phyloP scores from a whole-genome alignment of 2,888 invertebrate species.

The Hemistola chrysoprasaria region DNA sequence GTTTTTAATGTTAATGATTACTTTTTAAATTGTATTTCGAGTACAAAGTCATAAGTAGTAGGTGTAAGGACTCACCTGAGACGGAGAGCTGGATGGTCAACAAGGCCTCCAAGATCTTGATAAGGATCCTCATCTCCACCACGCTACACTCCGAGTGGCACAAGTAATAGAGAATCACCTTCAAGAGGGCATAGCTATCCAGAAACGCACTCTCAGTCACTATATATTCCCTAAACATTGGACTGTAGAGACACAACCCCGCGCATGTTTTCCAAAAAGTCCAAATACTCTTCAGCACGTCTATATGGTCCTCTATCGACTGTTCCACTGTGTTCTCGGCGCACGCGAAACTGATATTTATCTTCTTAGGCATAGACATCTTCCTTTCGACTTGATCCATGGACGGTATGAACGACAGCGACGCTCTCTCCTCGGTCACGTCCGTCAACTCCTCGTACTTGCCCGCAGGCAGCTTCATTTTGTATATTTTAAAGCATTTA shows the following conservation, averaged over 20 bases:
- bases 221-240: conserved; percentile 73
- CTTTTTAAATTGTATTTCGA: too few relatives aligned
- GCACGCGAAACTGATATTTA: conserved; percentile 32
- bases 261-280: conserved; percentile 79
- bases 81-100: conserved; percentile 70
- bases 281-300: conserved; percentile 62
- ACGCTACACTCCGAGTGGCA: conserved; percentile 37
- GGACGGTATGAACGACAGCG: conserved; percentile 36
- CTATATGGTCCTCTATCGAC: conserved; percentile 46
- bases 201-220: conserved; percentile 57
- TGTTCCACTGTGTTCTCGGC: conserved; percentile 40
- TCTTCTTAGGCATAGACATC: conserved; percentile 39
- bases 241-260: conserved; percentile 78
- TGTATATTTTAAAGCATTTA: conserved; percentile 60
- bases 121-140: conserved; percentile 50
- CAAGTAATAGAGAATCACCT: conserved; percentile 54
- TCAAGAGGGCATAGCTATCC: conserved; percentile 63
- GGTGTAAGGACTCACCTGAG: conserved; percentile 54
- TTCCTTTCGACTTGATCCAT: conserved; percentile 28
- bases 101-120: conserved; percentile 66
- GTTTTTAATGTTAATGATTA: too few relatives aligned
- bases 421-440: conserved; percentile 48
- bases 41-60: not conserved
- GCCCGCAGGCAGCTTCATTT: conserved; percentile 50
- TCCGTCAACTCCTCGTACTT: conserved; percentile 58